These are phyloP conservation scores for Zoanthus solanderi DNA, from an alignment of 92 coral and sea anemone species.

Conservation along the genomic window DNA sequence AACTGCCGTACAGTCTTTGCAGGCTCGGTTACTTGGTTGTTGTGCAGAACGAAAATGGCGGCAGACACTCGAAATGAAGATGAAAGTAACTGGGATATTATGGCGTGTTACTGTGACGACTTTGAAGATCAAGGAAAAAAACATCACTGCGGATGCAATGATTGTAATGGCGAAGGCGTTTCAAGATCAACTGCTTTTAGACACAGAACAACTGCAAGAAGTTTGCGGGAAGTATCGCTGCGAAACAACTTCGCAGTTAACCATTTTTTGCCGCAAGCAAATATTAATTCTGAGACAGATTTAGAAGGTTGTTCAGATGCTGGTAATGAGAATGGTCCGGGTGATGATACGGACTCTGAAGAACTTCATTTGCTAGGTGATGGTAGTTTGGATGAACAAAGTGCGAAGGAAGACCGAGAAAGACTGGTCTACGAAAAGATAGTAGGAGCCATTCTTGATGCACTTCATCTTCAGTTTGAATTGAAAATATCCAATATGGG, in stretches of 20 bases:
- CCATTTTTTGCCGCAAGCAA: conserved; percentile 27
- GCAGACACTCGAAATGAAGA: conserved; percentile 24
- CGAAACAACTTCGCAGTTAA: conserved; percentile 19
- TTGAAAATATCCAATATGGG: conserved; percentile 56
- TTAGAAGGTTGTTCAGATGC: conserved; percentile 20
- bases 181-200: conserved; percentile 54
- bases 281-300: conserved; percentile 20
- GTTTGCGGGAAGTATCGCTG: conserved; percentile 19
- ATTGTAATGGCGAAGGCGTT: conserved; percentile 52
- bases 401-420: conserved; percentile 25
- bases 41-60: conserved; percentile 18
- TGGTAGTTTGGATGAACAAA: conserved; percentile 27
- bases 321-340: conserved; percentile 7
- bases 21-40: conserved; percentile 30
- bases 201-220: conserved; percentile 39
- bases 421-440: conserved; percentile 41
- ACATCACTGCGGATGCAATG: conserved; percentile 55
- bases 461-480: conserved; percentile 50
- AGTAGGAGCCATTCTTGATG: conserved; percentile 44
- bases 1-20: conserved; percentile 17
- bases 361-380: conserved; percentile 16
- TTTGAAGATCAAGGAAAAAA: conserved; percentile 14
- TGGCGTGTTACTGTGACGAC: conserved; percentile 27
- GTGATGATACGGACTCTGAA: conserved; percentile 10
- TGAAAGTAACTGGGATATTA: conserved; percentile 21